A percentile compares a stretch with the other conserved stretches of the same genome.
Conservation (phyloP, 2,888 invertebrate genomes). For the Agrotis puta region DNA sequence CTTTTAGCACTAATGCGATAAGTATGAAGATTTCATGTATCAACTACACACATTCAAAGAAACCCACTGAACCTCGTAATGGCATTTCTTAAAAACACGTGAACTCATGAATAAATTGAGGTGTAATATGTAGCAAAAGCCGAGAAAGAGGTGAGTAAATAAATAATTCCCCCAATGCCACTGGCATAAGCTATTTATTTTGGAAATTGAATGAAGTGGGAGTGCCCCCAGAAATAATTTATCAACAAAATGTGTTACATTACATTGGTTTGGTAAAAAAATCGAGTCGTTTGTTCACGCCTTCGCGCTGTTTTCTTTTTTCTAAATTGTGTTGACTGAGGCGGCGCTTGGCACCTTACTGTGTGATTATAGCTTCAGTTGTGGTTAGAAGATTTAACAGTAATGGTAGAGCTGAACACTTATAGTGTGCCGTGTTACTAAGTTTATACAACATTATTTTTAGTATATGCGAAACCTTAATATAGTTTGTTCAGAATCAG, state of each 20-base stretch:
- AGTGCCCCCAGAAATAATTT: conserved; percentile 74
- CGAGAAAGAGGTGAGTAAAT: conserved; percentile 67
- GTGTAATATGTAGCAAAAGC: conserved; percentile 67
- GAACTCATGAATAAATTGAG: conserved; percentile 72
- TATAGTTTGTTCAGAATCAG: no score
- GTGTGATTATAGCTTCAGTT: neutral
- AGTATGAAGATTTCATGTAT: neutral
- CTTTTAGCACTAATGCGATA: no score
- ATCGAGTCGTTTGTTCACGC: conserved; percentile 70
- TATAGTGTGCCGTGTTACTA: neutral
- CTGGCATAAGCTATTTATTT: conserved; percentile 76
- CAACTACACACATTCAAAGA: neutral
- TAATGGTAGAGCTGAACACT: neutral
- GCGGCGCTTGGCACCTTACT: neutral
- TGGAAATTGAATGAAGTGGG: conserved; percentile 76
- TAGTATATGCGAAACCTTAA: no score
- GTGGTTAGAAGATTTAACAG: neutral
- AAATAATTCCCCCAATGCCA: conserved; percentile 72
- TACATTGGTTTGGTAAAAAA: conserved; percentile 72
- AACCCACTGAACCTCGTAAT: conserved; percentile 47
- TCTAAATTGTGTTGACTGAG: conserved; percentile 45
- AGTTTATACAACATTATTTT: no score
- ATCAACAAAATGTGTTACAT: conserved; percentile 78
- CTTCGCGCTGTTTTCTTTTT: conserved; percentile 58
- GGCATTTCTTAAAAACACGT: conserved; percentile 65